These are phyloP conservation scores for Acanthosepion pharaonis DNA, from an alignment of 2,888 invertebrate genomes.

Conservation along the genomic window DNA sequence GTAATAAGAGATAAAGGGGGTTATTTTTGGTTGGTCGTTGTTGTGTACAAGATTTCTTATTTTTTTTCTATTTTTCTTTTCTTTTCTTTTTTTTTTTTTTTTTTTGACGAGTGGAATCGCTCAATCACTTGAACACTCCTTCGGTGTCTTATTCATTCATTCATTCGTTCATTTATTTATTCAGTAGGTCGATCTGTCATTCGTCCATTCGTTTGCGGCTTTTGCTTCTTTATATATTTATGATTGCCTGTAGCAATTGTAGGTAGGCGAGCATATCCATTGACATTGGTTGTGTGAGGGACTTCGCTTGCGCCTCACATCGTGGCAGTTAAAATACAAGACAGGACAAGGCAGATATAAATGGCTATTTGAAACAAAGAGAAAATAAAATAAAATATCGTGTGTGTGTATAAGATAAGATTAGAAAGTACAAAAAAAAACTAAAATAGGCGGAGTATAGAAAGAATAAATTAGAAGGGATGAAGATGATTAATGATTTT, in stretches of 20 bases:
- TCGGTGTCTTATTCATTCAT: background rate
- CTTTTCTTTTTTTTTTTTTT: too few relatives aligned
- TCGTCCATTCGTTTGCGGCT: background rate
- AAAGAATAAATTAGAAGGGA: too few relatives aligned
- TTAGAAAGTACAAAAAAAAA: too few relatives aligned
- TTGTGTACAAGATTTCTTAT: background rate
- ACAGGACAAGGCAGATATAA: background rate
- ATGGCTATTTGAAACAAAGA: background rate
- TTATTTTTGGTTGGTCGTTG: constrained; percentile 15
- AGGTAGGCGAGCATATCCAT: background rate
- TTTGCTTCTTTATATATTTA: background rate
- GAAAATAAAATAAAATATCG: background rate
- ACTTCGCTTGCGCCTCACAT: background rate
- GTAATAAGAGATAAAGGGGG: background rate
- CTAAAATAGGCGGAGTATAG: too few relatives aligned
- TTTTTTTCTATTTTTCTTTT: background rate
- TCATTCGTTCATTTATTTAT: background rate
- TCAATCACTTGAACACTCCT: constrained; percentile 2
- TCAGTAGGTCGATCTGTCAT: too few relatives aligned
- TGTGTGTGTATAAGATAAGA: too few relatives aligned
- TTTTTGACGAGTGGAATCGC: background rate
- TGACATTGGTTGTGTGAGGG: background rate
- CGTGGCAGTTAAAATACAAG: background rate
- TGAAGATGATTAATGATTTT: too few relatives aligned
- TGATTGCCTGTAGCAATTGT: background rate